Percentiles rank a stretch among this genome's conserved stretches.
Evolutionary conservation across 1,140 invertebrate genomes (phyloP).

Genomic region (Amyelois transitella): DNA sequence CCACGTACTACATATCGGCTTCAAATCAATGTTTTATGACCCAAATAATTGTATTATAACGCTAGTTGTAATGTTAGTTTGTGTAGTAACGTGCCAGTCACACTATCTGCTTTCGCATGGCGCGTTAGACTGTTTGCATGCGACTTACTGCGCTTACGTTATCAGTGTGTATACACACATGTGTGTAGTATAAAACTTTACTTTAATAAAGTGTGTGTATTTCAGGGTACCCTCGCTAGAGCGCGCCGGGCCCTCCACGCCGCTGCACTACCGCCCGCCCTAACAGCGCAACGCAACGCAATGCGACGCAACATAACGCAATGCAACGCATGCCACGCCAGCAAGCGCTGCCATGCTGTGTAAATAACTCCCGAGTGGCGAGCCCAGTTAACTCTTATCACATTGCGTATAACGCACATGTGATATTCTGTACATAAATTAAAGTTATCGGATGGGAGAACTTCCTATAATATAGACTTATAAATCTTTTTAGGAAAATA

Average conservation of each 20-base stretch:
- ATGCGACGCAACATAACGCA: neutral
- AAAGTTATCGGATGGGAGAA: neutral
- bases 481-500: neutral
- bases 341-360: neutral
- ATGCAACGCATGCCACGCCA: neutral
- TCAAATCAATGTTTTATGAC: neutral
- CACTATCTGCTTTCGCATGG: neutral
- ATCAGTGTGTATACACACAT: neutral
- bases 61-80: neutral
- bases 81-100: neutral
- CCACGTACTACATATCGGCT: constrained; percentile 8
- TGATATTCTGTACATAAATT: neutral
- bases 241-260: constrained; percentile 14
- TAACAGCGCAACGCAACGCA: constrained; percentile 20
- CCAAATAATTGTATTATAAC: neutral
- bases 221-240: constrained; percentile 66
- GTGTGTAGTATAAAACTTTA: neutral
- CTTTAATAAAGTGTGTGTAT: constrained; percentile 9
- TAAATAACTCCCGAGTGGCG: neutral
- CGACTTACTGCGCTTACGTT: constrained; percentile 16
- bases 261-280: constrained; percentile 40
- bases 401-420: neutral
- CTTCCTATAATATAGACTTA: neutral
- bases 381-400: neutral
- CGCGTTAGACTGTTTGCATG: constrained; percentile 12